Percentiles rank a stretch among this genome's conserved stretches.
phyloP scores from a whole-genome alignment of 2,888 invertebrate species.

The Megaustenia siamemsis region DNA sequence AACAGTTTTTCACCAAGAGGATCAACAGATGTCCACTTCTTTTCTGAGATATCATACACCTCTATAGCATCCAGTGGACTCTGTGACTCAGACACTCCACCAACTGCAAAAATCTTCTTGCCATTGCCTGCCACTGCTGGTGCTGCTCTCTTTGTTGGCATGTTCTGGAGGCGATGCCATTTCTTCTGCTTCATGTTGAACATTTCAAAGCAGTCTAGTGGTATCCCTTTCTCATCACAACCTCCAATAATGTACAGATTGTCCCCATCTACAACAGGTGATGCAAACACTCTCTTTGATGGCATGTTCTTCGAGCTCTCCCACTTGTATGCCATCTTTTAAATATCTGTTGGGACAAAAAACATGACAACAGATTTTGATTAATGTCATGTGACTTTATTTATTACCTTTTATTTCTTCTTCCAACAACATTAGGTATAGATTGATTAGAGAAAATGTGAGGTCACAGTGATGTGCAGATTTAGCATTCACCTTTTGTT shows the following conservation, averaged over 20 bases:
- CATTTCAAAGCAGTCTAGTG: slow-evolving; percentile 75
- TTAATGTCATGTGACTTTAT: neutral
- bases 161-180: slow-evolving; percentile 68
- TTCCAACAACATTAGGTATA: neutral
- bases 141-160: slow-evolving; percentile 77
- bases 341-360: slow-evolving; percentile 24
- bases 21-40: slow-evolving; percentile 71
- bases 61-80: slow-evolving; percentile 76
- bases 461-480: neutral
- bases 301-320: slow-evolving; percentile 73
- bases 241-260: slow-evolving; percentile 77
- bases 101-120: slow-evolving; percentile 73
- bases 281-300: slow-evolving; percentile 76
- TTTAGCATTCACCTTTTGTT: neutral
- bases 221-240: slow-evolving; percentile 76
- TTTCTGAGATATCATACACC: slow-evolving; percentile 71
- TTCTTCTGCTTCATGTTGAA: slow-evolving; percentile 63
- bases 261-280: slow-evolving; percentile 68
- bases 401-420: neutral
- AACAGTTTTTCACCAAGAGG: slow-evolving; percentile 69
- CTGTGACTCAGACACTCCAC: slow-evolving; percentile 76
- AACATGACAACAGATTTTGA: too few relatives aligned
- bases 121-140: slow-evolving; percentile 70
- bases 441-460: neutral
- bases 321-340: slow-evolving; percentile 60